Evolutionary conservation across 2,113 vertebrate species (phyloP).

Genomic region (Perca fluviatilis): DNA sequence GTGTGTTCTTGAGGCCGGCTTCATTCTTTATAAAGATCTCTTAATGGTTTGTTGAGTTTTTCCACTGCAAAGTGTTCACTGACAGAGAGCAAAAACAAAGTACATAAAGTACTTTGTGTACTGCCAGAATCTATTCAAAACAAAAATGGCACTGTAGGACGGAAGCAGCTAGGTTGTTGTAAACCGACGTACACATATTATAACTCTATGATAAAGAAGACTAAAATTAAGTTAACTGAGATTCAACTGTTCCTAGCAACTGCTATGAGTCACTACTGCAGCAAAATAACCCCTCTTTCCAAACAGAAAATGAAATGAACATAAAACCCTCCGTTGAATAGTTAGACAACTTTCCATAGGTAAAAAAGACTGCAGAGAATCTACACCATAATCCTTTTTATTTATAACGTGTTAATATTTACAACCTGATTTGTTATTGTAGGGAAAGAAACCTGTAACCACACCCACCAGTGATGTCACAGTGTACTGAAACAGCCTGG

Average conservation of each 20-base stretch:
- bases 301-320: neutral
- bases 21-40: no score
- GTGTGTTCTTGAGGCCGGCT: neutral
- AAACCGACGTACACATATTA: no score
- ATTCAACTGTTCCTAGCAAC: neutral
- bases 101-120: neutral
- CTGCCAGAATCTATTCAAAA: neutral
- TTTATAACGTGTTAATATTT: neutral
- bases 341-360: neutral
- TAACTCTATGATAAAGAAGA: no score
- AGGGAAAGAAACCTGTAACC: neutral
- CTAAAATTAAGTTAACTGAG: neutral
- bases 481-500: neutral
- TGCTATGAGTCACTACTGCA: neutral
- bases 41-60: neutral
- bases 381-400: neutral
- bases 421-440: no score
- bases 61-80: neutral
- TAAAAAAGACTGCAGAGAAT: neutral
- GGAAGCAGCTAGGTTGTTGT: no score
- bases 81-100: neutral
- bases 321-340: neutral
- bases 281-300: neutral
- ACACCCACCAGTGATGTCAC: slow-evolving; percentile 2
- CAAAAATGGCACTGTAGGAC: no score